A percentile compares a stretch with the other conserved stretches of the same genome.
Evolutionary conservation across 2,797 vertebrate species (phyloP).

Genomic region (Thunnus albacares): DNA sequence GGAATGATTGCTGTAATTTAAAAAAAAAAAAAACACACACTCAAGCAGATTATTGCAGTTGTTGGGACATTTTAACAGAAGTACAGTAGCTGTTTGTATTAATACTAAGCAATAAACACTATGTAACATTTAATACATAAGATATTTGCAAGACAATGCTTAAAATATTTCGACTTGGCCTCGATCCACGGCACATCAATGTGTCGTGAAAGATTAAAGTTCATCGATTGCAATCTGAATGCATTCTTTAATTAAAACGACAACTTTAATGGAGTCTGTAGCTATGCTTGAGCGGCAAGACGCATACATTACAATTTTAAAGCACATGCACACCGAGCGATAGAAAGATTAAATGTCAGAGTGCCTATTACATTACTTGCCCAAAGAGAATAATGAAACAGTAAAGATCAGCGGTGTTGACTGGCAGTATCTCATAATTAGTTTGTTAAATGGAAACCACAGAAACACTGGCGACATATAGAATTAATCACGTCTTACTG

Average conservation of each 20-base stretch:
- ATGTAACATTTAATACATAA: slow-evolving; percentile 23
- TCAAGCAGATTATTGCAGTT: not conserved
- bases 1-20: not conserved
- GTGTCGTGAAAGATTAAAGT: slow-evolving; percentile 36
- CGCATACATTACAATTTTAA: slow-evolving; percentile 41
- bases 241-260: slow-evolving; percentile 53
- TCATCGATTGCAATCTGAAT: slow-evolving; percentile 32
- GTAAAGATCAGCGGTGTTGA: slow-evolving; percentile 1
- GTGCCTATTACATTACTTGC: slow-evolving; percentile 18
- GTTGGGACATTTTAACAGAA: slow-evolving; percentile 6
- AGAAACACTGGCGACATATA: slow-evolving; percentile 5
- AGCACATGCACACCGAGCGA: slow-evolving; percentile 14
- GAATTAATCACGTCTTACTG: not conserved
- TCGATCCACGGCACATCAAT: slow-evolving; percentile 37
- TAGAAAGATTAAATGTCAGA: slow-evolving; percentile 48
- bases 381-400: slow-evolving; percentile 37
- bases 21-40: slow-evolving; percentile 1
- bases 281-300: slow-evolving; percentile 41
- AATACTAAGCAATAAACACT: slow-evolving; percentile 14
- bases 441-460: slow-evolving; percentile 20
- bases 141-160: slow-evolving; percentile 22
- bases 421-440: not conserved
- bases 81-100: not conserved
- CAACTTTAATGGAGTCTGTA: slow-evolving; percentile 17
- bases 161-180: slow-evolving; percentile 31